Evolutionary conservation across 1,140 invertebrate species (phyloP).

Genomic region (Drosophila pachea): DNA sequence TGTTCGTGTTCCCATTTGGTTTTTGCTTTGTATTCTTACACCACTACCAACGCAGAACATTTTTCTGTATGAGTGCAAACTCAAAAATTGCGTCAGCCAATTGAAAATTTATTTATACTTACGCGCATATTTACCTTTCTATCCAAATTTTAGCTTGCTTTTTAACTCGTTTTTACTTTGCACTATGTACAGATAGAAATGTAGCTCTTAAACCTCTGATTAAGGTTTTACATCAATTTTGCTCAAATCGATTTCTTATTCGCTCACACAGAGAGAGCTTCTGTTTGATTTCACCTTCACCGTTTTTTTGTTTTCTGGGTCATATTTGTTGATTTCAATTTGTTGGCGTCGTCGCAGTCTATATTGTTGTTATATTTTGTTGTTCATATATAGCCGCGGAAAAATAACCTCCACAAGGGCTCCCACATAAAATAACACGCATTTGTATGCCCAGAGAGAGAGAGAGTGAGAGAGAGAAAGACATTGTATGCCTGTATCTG

Average conservation of each 20-base stretch:
- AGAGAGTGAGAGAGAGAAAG: conserved; percentile 5
- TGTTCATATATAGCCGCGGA: conserved; percentile 19
- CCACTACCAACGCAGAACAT: conserved; percentile 35
- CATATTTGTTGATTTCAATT: conserved; percentile 77
- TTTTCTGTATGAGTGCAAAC: conserved; percentile 36
- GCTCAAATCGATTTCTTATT: conserved; percentile 4
- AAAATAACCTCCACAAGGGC: conserved; percentile 50
- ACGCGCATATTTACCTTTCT: conserved; percentile 19
- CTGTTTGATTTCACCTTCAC: conserved; percentile 69
- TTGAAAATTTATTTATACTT: conserved; percentile 50
- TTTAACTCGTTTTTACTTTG: conserved; percentile 18
- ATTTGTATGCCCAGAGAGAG: conserved; percentile 18
- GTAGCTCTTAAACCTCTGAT: not conserved
- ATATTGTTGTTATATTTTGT: conserved; percentile 56
- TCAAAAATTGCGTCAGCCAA: conserved; percentile 74
- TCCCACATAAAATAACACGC: conserved; percentile 13
- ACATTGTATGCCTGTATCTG: conserved; percentile 17
- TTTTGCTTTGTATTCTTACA: conserved; percentile 56
- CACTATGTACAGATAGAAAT: conserved; percentile 1
- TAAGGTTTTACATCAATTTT: not conserved
- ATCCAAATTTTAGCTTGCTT: conserved; percentile 19
- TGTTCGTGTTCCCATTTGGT: conserved; percentile 69
- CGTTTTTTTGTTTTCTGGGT: conserved; percentile 58
- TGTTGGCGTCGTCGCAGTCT: conserved; percentile 37
- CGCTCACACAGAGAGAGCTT: conserved; percentile 13